Evolutionary conservation across 2,113 vertebrate species (phyloP).

Genomic region (Hippocampus guttulatus): DNA sequence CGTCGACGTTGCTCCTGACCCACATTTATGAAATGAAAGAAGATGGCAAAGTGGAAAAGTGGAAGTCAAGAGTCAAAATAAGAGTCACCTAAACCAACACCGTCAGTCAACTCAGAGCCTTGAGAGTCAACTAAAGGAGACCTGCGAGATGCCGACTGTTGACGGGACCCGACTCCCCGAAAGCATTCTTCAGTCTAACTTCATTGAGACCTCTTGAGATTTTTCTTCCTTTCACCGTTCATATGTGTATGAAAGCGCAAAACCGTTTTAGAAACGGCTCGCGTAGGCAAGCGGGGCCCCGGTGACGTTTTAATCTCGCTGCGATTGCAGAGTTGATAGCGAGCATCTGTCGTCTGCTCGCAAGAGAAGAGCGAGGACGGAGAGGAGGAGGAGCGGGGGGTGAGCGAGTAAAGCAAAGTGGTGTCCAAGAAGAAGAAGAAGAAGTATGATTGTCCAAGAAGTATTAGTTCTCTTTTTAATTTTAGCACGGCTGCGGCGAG

Average conservation of each 20-base stretch:
- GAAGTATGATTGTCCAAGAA: constrained; percentile 76
- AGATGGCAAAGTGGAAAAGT: no score
- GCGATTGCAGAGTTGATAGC: not conserved
- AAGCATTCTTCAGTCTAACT: no score
- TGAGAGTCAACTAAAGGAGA: no score
- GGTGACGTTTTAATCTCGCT: not conserved
- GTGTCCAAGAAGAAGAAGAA: constrained; percentile 62
- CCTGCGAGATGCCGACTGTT: no score
- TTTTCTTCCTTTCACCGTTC: not conserved
- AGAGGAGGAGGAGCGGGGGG: not conserved
- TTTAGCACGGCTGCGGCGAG: constrained; percentile 74
- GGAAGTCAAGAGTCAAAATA: no score
- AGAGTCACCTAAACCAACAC: no score
- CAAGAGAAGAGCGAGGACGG: constrained; percentile 13
- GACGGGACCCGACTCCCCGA: no score
- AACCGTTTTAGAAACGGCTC: not conserved
- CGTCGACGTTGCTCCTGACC: no score
- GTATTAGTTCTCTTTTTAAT: constrained; percentile 80
- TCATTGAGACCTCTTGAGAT: no score
- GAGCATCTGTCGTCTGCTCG: constrained; percentile 5
- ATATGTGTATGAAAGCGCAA: not conserved
- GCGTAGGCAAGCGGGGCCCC: not conserved
- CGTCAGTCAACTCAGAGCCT: no score
- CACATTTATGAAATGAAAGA: no score
- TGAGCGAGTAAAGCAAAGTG: constrained; percentile 51